phyloP scores from a whole-genome alignment of 1,140 invertebrate species.

The Rhyacophila brunnea region DNA sequence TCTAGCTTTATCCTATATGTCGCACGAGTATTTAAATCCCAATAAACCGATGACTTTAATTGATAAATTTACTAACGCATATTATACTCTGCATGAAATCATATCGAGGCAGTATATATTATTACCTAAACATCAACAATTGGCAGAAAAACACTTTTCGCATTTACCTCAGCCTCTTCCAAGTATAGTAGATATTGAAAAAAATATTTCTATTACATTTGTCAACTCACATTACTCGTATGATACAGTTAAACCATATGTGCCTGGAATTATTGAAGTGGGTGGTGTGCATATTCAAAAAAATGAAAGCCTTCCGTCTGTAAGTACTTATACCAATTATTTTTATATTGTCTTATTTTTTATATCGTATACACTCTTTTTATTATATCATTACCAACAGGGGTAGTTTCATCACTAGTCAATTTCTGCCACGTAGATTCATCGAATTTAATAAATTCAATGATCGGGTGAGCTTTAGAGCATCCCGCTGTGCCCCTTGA shows the following conservation, averaged over 20 bases:
- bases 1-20: slow-evolving; percentile 35
- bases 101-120: slow-evolving; percentile 25
- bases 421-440: too few species aligned
- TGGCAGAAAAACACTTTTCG: slow-evolving; percentile 41
- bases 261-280: slow-evolving; percentile 53
- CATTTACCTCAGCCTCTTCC: slow-evolving; percentile 37
- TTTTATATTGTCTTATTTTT: too few species aligned
- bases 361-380: too few species aligned
- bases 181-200: slow-evolving; percentile 49
- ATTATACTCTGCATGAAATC: slow-evolving; percentile 24
- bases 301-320: slow-evolving; percentile 43
- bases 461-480: too few species aligned
- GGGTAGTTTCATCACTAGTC: too few species aligned
- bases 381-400: too few species aligned
- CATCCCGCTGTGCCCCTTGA: too few species aligned
- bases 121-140: slow-evolving; percentile 29
- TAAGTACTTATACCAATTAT: slow-evolving; percentile 25
- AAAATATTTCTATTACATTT: slow-evolving; percentile 57
- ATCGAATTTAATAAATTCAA: too few species aligned
- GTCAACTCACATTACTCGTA: slow-evolving; percentile 53
- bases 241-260: slow-evolving; percentile 47
- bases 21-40: slow-evolving; percentile 20
- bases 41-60: slow-evolving; percentile 17
- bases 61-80: slow-evolving; percentile 24
- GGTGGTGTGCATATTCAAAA: slow-evolving; percentile 52